phyloP scores from a whole-genome alignment of 2,113 vertebrate genomes.

The Onychorhynchus coronatus region DNA sequence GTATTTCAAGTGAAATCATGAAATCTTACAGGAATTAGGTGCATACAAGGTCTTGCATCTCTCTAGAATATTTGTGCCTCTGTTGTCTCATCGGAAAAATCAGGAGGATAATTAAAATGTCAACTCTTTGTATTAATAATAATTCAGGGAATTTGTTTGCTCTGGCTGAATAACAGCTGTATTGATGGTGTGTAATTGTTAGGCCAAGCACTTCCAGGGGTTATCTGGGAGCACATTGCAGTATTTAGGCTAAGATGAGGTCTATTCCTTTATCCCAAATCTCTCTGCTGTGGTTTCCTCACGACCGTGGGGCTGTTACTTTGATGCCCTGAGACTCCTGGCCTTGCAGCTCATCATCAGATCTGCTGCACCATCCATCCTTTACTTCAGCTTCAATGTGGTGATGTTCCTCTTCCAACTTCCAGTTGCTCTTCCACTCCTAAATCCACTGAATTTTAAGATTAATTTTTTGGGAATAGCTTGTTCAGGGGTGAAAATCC shows the following conservation, averaged over 20 bases:
- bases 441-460: not conserved
- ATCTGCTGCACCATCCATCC: not conserved
- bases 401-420: not conserved
- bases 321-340: not conserved
- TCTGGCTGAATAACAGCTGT: not conserved
- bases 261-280: not conserved
- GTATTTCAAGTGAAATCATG: not conserved
- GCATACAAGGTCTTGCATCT: not conserved
- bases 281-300: not conserved
- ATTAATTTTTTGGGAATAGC: not conserved
- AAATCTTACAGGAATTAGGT: not conserved
- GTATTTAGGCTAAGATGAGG: accelerated
- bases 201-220: not conserved
- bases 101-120: not conserved
- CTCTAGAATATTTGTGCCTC: not conserved
- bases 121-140: not conserved
- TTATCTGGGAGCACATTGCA: not conserved
- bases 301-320: accelerated
- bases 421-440: not conserved
- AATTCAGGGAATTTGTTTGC: not conserved
- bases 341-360: not conserved
- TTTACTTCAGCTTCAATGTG: not conserved
- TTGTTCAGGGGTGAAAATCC: not conserved
- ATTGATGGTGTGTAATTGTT: not conserved
- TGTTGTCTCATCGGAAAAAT: not conserved